phyloP scores from a whole-genome alignment of 2,888 invertebrate genomes.

The Cerastoderma edule region DNA sequence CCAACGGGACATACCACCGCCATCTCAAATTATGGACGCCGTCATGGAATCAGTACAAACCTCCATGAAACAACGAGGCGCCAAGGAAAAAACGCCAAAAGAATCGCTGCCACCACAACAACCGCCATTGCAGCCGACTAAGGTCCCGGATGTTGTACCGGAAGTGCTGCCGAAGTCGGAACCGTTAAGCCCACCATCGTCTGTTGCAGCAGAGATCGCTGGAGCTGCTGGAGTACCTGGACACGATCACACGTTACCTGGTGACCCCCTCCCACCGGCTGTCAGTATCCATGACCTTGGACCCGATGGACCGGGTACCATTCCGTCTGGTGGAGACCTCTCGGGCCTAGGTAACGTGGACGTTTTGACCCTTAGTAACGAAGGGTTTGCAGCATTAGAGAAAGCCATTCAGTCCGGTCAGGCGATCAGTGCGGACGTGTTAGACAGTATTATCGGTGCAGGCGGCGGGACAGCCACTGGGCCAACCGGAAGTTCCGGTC shows the following conservation, averaged over 20 bases:
- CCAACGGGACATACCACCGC: neutral
- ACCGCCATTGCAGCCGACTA: no score
- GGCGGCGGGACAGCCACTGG: neutral
- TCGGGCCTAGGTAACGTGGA: constrained; percentile 27
- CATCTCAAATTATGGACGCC: neutral
- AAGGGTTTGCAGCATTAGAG: constrained; percentile 32
- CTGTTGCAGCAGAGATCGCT: neutral
- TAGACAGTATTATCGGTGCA: constrained; percentile 37
- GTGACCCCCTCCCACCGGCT: neutral
- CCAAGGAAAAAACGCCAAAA: no score
- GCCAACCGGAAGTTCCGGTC: neutral
- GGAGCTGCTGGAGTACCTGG: neutral
- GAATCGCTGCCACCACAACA: neutral
- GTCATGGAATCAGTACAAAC: neutral
- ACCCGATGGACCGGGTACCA: neutral
- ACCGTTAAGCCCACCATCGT: neutral
- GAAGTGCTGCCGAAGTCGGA: no score
- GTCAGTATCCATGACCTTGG: constrained; percentile 12
- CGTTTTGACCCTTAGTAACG: constrained; percentile 42
- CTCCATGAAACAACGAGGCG: neutral
- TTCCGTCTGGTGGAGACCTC: neutral
- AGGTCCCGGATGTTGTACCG: no score
- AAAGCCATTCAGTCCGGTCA: constrained; percentile 40
- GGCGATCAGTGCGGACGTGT: constrained; percentile 38
- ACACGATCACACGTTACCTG: neutral